Evolutionary conservation across 2,797 vertebrate species (phyloP).

Genomic region (Leptodactylus fallax): DNA sequence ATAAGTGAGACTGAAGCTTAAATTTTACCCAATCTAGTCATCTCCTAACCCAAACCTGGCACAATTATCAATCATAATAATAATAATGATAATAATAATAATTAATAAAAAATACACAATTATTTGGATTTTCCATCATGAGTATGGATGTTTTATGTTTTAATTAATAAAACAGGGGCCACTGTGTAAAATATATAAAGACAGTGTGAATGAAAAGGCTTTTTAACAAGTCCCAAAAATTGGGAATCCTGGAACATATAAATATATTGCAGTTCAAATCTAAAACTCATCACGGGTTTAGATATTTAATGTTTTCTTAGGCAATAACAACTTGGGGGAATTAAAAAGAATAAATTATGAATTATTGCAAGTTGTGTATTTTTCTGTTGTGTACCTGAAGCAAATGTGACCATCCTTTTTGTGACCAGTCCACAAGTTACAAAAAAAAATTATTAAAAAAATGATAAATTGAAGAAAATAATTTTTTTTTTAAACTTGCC

Average conservation of each 20-base stretch:
- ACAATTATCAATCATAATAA: slow-evolving; percentile 55
- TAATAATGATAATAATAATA: slow-evolving; percentile 53
- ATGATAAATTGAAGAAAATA: not conserved
- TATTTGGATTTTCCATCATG: slow-evolving; percentile 29
- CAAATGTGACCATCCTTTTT: not conserved
- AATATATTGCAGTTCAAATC: slow-evolving; percentile 30
- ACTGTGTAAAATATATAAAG: slow-evolving; percentile 54
- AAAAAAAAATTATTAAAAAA: not conserved
- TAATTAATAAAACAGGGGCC: slow-evolving; percentile 46
- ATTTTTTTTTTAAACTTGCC: not conserved
- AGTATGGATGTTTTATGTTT: slow-evolving; percentile 8
- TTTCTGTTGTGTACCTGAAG: not conserved
- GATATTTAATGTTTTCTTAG: not conserved
- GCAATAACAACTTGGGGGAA: slow-evolving; percentile 30
- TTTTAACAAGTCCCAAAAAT: slow-evolving; percentile 42
- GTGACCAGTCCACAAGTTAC: not conserved
- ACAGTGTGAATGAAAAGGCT: slow-evolving; percentile 56
- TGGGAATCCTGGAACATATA: slow-evolving; percentile 33
- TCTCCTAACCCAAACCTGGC: slow-evolving; percentile 57
- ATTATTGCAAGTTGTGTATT: slow-evolving; percentile 39
- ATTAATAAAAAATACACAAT: slow-evolving; percentile 56
- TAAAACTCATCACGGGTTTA: not conserved
- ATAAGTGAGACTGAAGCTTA: slow-evolving; percentile 54
- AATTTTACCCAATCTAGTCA: slow-evolving; percentile 30
- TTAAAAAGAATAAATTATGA: slow-evolving; percentile 18